Evolutionary conservation across 2,113 vertebrate species (phyloP), one percentile per base, ranked within the genome.

Genomic region (Hyla sarda): DNA sequence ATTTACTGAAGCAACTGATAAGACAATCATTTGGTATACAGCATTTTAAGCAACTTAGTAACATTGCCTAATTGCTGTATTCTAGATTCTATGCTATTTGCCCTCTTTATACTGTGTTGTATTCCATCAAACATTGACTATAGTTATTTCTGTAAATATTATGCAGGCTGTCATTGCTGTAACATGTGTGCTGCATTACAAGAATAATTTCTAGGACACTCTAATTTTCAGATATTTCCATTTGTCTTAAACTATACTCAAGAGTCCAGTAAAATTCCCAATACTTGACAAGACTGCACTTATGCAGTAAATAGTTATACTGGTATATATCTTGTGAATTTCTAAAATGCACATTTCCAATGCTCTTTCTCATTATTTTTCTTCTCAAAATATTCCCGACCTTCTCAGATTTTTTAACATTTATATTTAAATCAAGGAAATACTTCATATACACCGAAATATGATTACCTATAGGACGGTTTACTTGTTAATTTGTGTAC

Each of bases 161-260:
- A 84, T 84, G 50, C 72, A 74, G 82, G 52, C 45, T 74, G 32
- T 74, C 71, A 84, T 62, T 60, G 77, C 14, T 58, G n/a, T 78
- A 77, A 52, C 74, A 67, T 32, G 28, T 69, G 48, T 82, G 28
- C 83, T 34, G 17, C n/a, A 75, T 62, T 78, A 76, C 30, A 52
- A 69, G 75, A 72, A 86, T 80, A 86, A 86, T 80, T 80, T 86
- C 84, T 86, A 80, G 84, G 84, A 47, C 75, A 86, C 75, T 41
- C 10, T 69, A n/a, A 79, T 67, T 60, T 85, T 80, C 73, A 78
- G 28, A 34, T 62, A 62, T 82, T 84, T 65, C 17, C 37, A 85
- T 86, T 54, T 80, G 54, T 72, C 30, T 67, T 71, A 34, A 71
- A 54, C 28, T 28, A 56, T 79, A 52, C 60, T 69, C 48, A 71